These are phyloP conservation scores for Papilio polyxenes DNA, from an alignment of 1,140 invertebrate genomes.

Conservation along the genomic window DNA sequence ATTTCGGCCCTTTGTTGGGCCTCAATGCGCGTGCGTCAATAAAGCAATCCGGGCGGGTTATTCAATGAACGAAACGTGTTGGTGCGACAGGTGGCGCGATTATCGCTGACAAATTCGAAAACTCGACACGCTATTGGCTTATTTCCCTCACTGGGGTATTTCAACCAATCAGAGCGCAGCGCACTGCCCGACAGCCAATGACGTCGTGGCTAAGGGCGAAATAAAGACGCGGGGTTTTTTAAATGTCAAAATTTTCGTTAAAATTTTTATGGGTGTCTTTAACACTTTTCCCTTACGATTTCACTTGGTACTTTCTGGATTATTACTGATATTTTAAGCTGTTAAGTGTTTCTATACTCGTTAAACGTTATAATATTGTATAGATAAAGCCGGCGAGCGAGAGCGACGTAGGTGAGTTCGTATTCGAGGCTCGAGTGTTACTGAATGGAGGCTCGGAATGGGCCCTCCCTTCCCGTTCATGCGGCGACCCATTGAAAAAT, in stretches of 20 bases:
- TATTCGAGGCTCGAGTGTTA: slow-evolving; percentile 69
- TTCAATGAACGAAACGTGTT: slow-evolving; percentile 73
- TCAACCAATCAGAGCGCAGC: slow-evolving; percentile 59
- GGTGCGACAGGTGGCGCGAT: slow-evolving; percentile 73
- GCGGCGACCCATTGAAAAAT: slow-evolving; percentile 77
- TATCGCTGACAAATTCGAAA: slow-evolving; percentile 59
- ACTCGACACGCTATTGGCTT: slow-evolving; percentile 55
- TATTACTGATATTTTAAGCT: background rate
- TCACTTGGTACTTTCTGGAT: background rate
- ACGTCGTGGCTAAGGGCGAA: slow-evolving; percentile 38
- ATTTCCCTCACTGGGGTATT: slow-evolving; percentile 41
- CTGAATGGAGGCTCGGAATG: slow-evolving; percentile 76
- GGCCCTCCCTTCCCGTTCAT: slow-evolving; percentile 71
- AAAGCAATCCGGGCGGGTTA: slow-evolving; percentile 74
- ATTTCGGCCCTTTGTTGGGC: slow-evolving; percentile 79
- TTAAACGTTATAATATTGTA: background rate
- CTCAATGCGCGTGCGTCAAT: slow-evolving; percentile 77
- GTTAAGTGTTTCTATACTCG: background rate
- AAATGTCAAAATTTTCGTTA: slow-evolving; percentile 41
- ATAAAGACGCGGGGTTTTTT: slow-evolving; percentile 46
- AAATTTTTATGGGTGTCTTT: background rate
- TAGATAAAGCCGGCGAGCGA: slow-evolving; percentile 41
- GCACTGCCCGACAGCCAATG: slow-evolving; percentile 52
- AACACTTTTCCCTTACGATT: background rate
- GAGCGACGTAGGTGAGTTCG: slow-evolving; percentile 67